Evolutionary conservation across 2,113 vertebrate species (phyloP), one percentile per base, ranked within the genome.

Genomic region (Noturus placidus): DNA sequence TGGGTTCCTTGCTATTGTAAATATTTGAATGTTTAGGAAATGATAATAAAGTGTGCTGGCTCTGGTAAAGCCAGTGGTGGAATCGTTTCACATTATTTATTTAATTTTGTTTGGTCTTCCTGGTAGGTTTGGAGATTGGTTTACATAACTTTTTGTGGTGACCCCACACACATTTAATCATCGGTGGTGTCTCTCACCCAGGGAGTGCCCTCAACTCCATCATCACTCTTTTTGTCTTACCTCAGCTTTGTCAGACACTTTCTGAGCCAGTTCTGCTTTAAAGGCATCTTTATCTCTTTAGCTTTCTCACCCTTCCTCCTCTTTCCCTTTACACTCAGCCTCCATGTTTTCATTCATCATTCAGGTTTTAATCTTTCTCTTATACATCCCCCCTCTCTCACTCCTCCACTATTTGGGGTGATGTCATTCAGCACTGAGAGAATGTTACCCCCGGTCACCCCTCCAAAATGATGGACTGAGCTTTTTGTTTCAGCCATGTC

Each of bases 371-470:
- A 56, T 83, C 17, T 83, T 67, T 84, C 17, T 88, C 69, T 78
- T 25, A 61, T 82, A 87, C 83, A 9, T 84, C 67, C 70, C 86
- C 83, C 76, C 88, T 87, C 56, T 82, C 33, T 35, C 38, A 15
- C 42, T 70, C 76, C n/a, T 67, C 59, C 46, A 25, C 33, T 88
- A 20, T 54, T 83, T 50, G 56, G 72, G 85, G 82, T 95, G 94
- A 95, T 94, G 94, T 96, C 94, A 96, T 94, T 90, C 69, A 90
- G 94, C 91, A 92, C 91, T 87, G 89, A 92, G 93, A 88, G 94
- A 95, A 95, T 94, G 93, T 89, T 93, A 92, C 93, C 94, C 92
- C 91, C 91, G 95, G 95, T 94, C 94, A 82, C 89, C 85, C 86
- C 74, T 87, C 84, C 83, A 78, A 76, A 82, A 82, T 27, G 46